Conservation (phyloP, 2,888 invertebrate species). For the Tipula lateralis region DNA sequence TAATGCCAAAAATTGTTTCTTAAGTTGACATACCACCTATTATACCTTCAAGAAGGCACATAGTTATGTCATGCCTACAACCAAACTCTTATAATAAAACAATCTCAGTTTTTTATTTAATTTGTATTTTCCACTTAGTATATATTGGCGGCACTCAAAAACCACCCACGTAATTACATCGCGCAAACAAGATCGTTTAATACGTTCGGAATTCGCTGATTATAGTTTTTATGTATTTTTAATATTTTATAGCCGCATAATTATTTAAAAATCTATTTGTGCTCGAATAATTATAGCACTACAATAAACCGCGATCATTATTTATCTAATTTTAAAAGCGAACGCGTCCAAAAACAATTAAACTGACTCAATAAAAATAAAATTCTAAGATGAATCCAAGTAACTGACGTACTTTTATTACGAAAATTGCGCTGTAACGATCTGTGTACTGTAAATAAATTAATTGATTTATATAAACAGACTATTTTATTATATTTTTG, state of each 20-base stretch:
- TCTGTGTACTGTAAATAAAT: not conserved
- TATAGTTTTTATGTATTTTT: not conserved
- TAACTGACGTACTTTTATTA: not conserved
- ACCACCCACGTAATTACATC: not conserved
- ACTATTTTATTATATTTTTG: not conserved
- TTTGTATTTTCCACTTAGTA: not conserved
- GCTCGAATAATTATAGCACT: not conserved
- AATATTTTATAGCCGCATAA: not conserved
- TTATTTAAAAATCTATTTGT: too few relatives aligned
- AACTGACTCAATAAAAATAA: not conserved
- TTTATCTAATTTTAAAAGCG: not conserved
- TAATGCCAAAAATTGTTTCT: not conserved
- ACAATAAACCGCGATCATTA: not conserved
- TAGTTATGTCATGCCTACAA: too few relatives aligned
- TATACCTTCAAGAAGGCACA: too few relatives aligned
- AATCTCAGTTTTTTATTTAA: not conserved
- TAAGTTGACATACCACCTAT: too few relatives aligned
- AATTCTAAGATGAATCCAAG: not conserved
- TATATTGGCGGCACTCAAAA: not conserved
- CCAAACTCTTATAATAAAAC: not conserved
- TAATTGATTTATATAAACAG: not conserved
- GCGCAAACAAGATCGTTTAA: not conserved
- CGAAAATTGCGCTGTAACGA: not conserved
- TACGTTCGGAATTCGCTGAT: not conserved
- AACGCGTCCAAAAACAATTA: not conserved